Conservation (phyloP, 2,797 vertebrate genomes). For the Argya squamiceps region DNA sequence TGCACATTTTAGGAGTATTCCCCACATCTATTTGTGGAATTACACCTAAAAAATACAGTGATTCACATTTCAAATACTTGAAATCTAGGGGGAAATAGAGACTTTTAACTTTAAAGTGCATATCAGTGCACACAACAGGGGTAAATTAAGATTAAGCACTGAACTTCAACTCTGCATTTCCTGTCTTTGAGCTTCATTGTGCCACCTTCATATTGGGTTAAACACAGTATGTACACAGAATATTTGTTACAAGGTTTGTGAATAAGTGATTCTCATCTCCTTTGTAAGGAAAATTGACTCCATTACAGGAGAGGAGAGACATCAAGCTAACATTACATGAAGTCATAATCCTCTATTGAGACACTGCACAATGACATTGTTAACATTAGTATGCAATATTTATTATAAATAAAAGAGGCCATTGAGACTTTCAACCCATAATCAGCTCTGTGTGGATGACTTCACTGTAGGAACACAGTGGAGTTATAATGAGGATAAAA, state of each 20-base stretch:
- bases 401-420: conserved; percentile 67
- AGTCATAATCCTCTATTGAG: conserved; percentile 51
- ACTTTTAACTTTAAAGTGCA: background rate
- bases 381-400: conserved; percentile 63
- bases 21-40: background rate
- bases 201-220: background rate
- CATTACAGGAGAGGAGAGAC: conserved; percentile 23
- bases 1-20: background rate
- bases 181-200: background rate
- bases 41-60: background rate
- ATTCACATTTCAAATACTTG: background rate
- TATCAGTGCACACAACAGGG: background rate
- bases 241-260: conserved; percentile 3
- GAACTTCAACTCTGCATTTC: background rate
- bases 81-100: background rate
- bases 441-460: conserved; percentile 51
- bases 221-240: background rate
- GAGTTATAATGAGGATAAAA: conserved; percentile 57
- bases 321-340: conserved; percentile 46
- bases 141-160: background rate
- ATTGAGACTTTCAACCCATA: conserved; percentile 56
- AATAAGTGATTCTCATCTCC: conserved; percentile 3
- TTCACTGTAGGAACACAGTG: conserved; percentile 47
- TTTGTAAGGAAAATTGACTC: conserved; percentile 41
- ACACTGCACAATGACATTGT: conserved; percentile 25